These are phyloP conservation scores for Platysteira castanea DNA, from an alignment of 2,113 vertebrate genomes.

Conservation along the genomic window DNA sequence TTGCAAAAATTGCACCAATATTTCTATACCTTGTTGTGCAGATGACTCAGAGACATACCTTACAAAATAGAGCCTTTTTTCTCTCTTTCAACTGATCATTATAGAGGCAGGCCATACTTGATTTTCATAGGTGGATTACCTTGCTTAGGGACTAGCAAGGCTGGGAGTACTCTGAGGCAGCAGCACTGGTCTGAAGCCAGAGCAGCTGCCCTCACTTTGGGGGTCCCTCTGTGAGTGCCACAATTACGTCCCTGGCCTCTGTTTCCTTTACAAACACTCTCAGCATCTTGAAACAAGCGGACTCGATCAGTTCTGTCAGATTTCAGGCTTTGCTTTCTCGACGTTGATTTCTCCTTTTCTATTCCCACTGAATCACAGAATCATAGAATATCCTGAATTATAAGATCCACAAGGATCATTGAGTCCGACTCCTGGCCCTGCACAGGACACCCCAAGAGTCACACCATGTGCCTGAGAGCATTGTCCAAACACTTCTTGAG, in stretches of 20 bases:
- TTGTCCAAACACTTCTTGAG: background rate
- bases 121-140: background rate
- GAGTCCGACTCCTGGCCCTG: background rate
- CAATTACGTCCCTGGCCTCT: accelerated
- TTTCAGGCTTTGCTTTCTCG: background rate
- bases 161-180: background rate
- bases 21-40: background rate
- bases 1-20: background rate
- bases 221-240: background rate
- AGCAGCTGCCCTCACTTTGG: background rate
- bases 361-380: background rate
- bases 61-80: background rate
- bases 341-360: background rate
- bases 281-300: accelerated
- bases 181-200: background rate
- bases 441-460: background rate
- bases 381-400: background rate
- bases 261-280: background rate
- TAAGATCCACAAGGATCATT: background rate
- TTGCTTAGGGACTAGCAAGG: background rate
- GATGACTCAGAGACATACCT: background rate
- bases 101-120: background rate
- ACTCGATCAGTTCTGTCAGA: background rate
- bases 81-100: background rate
- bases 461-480: background rate